Evolutionary conservation across 2,888 invertebrate species (phyloP).

Genomic region (Campoplex capitator): DNA sequence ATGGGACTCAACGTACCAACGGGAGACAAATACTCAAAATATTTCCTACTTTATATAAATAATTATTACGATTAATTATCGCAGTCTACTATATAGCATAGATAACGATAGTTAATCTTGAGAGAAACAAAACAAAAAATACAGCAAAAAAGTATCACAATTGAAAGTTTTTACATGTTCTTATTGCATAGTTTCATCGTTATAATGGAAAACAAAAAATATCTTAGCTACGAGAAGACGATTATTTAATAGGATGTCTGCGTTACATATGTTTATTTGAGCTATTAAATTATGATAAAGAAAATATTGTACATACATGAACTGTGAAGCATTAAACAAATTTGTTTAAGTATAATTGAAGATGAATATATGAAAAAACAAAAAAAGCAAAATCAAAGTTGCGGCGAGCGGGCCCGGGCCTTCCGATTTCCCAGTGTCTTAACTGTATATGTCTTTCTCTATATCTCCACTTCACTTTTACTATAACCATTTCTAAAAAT

Average conservation of each 20-base stretch:
- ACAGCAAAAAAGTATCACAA: constrained; percentile 73
- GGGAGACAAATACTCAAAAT: constrained; percentile 82
- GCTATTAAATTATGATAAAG: constrained; percentile 78
- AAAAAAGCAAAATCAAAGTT: constrained; percentile 79
- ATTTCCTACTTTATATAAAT: constrained; percentile 83
- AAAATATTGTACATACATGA: constrained; percentile 76
- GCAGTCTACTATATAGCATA: constrained; percentile 72
- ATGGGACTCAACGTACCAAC: constrained; percentile 69
- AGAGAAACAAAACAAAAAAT: constrained; percentile 71
- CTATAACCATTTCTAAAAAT: constrained; percentile 75
- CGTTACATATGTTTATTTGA: constrained; percentile 77
- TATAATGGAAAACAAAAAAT: constrained; percentile 75
- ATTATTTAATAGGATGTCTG: constrained; percentile 76
- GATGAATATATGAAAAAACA: constrained; percentile 76
- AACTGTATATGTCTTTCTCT: constrained; percentile 74
- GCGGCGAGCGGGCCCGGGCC: constrained; percentile 78
- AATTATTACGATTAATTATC: constrained; percentile 78
- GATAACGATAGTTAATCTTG: constrained; percentile 74
- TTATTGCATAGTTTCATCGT: constrained; percentile 79
- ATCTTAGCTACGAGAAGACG: constrained; percentile 69
- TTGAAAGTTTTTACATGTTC: constrained; percentile 83
- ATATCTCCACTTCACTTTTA: constrained; percentile 61
- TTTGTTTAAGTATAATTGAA: constrained; percentile 74
- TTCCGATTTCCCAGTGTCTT: constrained; percentile 83
- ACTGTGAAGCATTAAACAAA: constrained; percentile 68